A percentile compares a stretch with the other conserved stretches of the same genome.
Conservation (phyloP, 1,140 invertebrate genomes). For the Temnothorax curvispinosus region DNA sequence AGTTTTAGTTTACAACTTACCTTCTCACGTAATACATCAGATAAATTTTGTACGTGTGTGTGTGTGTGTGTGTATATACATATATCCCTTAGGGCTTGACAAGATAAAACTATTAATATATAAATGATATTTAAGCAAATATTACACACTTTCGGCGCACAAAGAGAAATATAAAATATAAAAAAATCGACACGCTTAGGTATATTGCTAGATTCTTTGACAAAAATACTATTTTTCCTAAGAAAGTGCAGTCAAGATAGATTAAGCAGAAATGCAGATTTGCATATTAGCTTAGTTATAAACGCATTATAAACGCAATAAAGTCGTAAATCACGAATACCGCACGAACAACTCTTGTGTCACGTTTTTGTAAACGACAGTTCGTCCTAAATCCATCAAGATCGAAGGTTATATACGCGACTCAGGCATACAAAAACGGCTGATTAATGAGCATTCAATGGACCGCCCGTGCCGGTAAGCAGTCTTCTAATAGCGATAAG, state of each 20-base stretch:
- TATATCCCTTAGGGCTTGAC: background rate
- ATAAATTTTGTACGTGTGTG: background rate
- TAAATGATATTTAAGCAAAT: background rate
- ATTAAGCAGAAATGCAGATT: background rate
- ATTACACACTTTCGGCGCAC: background rate
- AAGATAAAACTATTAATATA: background rate
- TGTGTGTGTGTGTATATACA: background rate
- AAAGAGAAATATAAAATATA: background rate
- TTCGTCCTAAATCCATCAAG: constrained; percentile 41
- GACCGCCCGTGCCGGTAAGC: background rate
- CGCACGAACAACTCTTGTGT: background rate
- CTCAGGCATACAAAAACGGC: constrained; percentile 23
- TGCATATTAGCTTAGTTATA: background rate
- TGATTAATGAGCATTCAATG: constrained; percentile 45
- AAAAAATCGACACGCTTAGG: background rate
- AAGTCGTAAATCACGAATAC: constrained; percentile 43
- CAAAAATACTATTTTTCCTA: background rate
- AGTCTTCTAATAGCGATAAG: background rate
- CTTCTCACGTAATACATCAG: background rate
- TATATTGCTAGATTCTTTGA: background rate
- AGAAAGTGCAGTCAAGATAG: background rate
- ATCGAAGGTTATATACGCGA: background rate
- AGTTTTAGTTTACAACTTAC: background rate
- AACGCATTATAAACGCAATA: background rate
- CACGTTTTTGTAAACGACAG: constrained; percentile 5